Evolutionary conservation across 2,888 invertebrate species (phyloP).

Genomic region (Odiellus spinosus): DNA sequence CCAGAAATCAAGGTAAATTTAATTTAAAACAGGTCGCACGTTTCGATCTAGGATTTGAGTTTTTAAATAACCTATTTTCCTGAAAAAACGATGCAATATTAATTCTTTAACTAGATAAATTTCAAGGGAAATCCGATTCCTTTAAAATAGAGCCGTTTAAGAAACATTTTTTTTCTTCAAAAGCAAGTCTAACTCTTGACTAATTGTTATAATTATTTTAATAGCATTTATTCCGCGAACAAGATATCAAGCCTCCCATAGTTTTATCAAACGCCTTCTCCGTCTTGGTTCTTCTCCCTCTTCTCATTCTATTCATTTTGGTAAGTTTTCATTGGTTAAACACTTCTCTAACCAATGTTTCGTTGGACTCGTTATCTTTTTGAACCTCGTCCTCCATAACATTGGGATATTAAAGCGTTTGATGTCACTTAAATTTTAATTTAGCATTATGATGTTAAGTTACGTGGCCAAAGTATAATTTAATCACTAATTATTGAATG

Average conservation of each 20-base stretch:
- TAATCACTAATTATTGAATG: background rate
- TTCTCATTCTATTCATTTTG: constrained; percentile 50
- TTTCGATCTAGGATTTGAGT: background rate
- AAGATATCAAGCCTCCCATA: constrained; percentile 78
- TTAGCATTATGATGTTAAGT: background rate
- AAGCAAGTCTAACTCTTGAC: background rate
- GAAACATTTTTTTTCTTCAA: background rate
- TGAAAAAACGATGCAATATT: constrained; percentile 1
- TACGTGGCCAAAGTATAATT: constrained; percentile 1
- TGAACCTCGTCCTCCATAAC: constrained; percentile 4
- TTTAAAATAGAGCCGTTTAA: background rate
- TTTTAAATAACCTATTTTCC: constrained; percentile 4
- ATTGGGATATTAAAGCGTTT: constrained; percentile 1
- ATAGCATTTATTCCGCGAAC: constrained; percentile 69
- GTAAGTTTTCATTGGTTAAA: constrained; percentile 29
- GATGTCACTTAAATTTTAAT: background rate
- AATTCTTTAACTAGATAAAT: background rate
- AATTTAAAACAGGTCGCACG: constrained; percentile 20
- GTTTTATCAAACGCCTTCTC: constrained; percentile 82
- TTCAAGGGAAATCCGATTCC: background rate
- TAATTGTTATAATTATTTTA: constrained; percentile 9
- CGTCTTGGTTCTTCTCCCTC: constrained; percentile 57
- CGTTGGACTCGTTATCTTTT: constrained; percentile 1
- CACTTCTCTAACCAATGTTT: background rate
- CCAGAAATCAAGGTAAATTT: constrained; percentile 43